These are phyloP conservation scores for Ambastaia sidthimunki DNA, from an alignment of 2,797 vertebrate genomes.

Conservation along the genomic window DNA sequence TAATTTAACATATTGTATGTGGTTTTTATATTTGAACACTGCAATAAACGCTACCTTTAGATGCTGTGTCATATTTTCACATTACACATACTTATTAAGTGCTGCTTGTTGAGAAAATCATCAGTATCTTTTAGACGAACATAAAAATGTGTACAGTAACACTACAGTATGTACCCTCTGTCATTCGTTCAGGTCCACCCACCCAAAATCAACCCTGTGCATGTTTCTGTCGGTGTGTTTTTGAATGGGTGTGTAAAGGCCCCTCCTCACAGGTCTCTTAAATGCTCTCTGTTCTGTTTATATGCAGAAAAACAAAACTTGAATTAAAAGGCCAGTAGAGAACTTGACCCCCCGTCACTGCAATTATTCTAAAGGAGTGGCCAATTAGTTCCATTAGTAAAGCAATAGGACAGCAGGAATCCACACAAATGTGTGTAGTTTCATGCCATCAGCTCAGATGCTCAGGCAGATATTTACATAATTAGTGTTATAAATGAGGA, in stretches of 20 bases:
- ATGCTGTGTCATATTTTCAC: background rate
- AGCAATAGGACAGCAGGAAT: conserved; percentile 76
- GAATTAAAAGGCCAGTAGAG: conserved; percentile 71
- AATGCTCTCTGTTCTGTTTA: conserved; percentile 79
- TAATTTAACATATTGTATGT: background rate
- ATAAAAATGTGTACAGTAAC: background rate
- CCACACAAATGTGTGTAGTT: conserved; percentile 77
- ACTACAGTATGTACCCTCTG: background rate
- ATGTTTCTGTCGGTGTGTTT: conserved; percentile 56
- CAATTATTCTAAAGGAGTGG: conserved; percentile 80
- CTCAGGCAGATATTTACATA: conserved; percentile 78
- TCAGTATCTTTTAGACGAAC: background rate
- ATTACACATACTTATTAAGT: background rate
- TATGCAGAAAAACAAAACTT: conserved; percentile 80
- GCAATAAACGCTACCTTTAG: conserved; percentile 19
- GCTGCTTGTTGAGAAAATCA: background rate
- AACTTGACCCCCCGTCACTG: conserved; percentile 71
- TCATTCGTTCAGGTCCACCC: background rate
- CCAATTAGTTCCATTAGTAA: conserved; percentile 77
- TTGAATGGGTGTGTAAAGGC: conserved; percentile 71
- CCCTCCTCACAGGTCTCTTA: conserved; percentile 70
- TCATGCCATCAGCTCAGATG: conserved; percentile 71
- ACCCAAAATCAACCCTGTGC: conserved; percentile 26
- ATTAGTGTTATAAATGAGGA: conserved; percentile 80
- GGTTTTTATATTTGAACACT: conserved; percentile 20